These are phyloP conservation scores for Cotesia chilonis DNA, from an alignment of 1,140 invertebrate species.

Conservation along the genomic window DNA sequence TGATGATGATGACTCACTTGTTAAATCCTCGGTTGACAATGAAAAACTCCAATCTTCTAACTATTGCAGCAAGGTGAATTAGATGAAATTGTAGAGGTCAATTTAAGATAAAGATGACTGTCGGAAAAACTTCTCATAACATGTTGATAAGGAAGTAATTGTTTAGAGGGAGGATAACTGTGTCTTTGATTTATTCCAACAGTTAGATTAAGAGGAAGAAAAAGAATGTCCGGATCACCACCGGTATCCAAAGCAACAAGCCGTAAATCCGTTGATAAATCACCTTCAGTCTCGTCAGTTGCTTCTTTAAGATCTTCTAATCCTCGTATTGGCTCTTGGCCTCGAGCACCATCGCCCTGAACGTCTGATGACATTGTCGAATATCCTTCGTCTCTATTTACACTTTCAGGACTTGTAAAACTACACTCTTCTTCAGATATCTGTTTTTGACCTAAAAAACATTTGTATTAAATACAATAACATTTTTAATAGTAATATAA, in stretches of 20 bases:
- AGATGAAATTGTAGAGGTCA: constrained; percentile 63
- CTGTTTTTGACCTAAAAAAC: constrained; percentile 49
- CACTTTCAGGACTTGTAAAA: constrained; percentile 76
- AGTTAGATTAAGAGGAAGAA: constrained; percentile 74
- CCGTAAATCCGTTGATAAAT: constrained; percentile 63
- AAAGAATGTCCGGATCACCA: constrained; percentile 74
- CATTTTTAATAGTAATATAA: no score
- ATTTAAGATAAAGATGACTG: constrained; percentile 75
- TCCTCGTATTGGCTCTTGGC: constrained; percentile 67
- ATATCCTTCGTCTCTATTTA: constrained; percentile 85
- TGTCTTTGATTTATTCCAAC: constrained; percentile 73
- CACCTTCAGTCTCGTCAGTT: constrained; percentile 74
- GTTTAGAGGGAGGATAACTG: constrained; percentile 75
- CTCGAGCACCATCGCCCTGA: constrained; percentile 72
- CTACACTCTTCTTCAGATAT: constrained; percentile 69
- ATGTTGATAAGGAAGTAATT: constrained; percentile 75
- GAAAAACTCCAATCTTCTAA: constrained; percentile 82
- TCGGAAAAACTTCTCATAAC: constrained; percentile 78
- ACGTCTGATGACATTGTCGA: constrained; percentile 91
- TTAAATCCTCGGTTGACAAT: constrained; percentile 74
- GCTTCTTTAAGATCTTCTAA: constrained; percentile 78
- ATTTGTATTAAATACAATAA: no score
- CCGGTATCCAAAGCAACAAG: constrained; percentile 66
- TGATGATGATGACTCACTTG: constrained; percentile 51
- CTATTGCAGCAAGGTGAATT: constrained; percentile 57